These are phyloP conservation scores for Eurytoma adleriae DNA, from an alignment of 2,888 invertebrate species.

Conservation along the genomic window DNA sequence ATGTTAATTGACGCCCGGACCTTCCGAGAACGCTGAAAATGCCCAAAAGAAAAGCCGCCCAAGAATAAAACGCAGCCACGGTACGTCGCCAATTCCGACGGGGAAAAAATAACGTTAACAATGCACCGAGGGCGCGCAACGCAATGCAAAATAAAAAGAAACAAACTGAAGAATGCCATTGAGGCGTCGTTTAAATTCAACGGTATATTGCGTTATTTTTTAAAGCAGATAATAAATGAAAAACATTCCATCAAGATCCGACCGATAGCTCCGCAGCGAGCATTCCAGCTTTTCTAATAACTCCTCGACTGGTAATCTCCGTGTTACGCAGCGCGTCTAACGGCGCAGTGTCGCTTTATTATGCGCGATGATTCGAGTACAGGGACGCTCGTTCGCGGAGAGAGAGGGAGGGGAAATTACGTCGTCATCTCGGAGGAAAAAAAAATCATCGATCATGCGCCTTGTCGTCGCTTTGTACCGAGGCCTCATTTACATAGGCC, in stretches of 20 bases:
- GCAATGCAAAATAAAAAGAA: too few species aligned
- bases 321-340: constrained; percentile 2
- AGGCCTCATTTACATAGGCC: constrained; percentile 47
- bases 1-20: constrained; percentile 51
- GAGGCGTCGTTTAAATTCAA: too few species aligned
- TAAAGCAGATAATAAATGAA: too few species aligned
- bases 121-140: too few species aligned
- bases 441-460: constrained; percentile 52
- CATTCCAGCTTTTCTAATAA: too few species aligned
- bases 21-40: constrained; percentile 41
- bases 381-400: not conserved
- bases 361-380: constrained; percentile 32
- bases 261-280: too few species aligned
- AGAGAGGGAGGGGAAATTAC: constrained; percentile 39
- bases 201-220: too few species aligned
- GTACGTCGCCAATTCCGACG: too few species aligned
- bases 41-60: constrained; percentile 26
- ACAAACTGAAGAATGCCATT: too few species aligned
- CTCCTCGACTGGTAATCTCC: not conserved
- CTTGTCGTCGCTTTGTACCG: constrained; percentile 57
- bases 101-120: too few species aligned
- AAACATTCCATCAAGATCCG: too few species aligned
- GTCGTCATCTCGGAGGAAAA: constrained; percentile 49
- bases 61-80: too few species aligned
- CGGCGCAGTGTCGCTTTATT: constrained; percentile 31